Conservation (phyloP, 2,888 invertebrate species). For the Cantharis rustica region DNA sequence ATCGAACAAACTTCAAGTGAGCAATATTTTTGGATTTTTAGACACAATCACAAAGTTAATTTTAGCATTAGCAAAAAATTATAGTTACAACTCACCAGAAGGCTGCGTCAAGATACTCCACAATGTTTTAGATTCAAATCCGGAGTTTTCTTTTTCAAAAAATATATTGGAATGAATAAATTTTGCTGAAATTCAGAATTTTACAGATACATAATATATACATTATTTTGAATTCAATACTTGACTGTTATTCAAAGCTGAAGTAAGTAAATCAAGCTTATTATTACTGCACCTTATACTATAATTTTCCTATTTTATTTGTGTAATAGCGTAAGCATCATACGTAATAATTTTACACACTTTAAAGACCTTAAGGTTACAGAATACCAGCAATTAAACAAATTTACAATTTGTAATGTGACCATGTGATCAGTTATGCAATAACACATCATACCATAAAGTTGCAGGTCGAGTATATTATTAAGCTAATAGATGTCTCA, state of each 20-base stretch:
- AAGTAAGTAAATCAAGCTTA: not conserved
- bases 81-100: no score
- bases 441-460: constrained; percentile 24
- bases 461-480: constrained; percentile 18
- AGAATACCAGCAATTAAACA: constrained; percentile 7
- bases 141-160: not conserved
- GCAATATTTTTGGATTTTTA: no score
- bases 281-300: not conserved
- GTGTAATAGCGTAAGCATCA: not conserved
- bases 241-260: not conserved
- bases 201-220: not conserved
- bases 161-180: not conserved
- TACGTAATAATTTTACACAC: not conserved
- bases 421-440: constrained; percentile 28
- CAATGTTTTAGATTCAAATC: no score
- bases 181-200: not conserved
- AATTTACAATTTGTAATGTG: constrained; percentile 1
- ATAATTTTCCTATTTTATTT: not conserved
- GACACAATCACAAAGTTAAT: no score
- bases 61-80: no score
- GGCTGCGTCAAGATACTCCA: no score
- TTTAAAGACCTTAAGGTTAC: constrained; percentile 10
- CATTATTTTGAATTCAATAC: not conserved
- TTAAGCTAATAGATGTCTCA: constrained; percentile 28
- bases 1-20: no score